phyloP scores from a whole-genome alignment of 2,888 invertebrate species.

The Cephus sareptanus region DNA sequence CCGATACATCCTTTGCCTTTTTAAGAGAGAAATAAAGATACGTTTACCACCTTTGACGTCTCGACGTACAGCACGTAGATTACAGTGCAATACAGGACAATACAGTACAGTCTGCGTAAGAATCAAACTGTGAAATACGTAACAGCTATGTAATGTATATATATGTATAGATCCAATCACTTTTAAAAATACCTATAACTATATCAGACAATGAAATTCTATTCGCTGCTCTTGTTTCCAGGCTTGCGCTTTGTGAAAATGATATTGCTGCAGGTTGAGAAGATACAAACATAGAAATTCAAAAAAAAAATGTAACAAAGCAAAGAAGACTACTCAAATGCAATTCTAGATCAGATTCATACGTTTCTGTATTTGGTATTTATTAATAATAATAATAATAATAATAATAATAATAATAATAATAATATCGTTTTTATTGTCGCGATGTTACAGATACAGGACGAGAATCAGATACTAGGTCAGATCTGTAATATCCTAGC shows the following conservation, averaged over 20 bases:
- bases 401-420: background rate
- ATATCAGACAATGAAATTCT: background rate
- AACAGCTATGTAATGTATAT: background rate
- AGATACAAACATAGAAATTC: background rate
- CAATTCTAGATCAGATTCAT: background rate
- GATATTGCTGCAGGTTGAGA: background rate
- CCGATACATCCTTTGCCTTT: conserved; percentile 31
- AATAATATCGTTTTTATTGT: background rate
- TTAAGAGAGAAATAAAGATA: conserved; percentile 29
- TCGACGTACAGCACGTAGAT: background rate
- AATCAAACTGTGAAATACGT: background rate
- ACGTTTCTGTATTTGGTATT: background rate
- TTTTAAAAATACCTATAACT: background rate
- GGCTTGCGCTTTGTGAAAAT: background rate
- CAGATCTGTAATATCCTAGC: no score
- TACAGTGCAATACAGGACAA: background rate
- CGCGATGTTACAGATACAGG: no score
- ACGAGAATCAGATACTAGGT: no score
- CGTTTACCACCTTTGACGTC: background rate
- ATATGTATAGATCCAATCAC: background rate
- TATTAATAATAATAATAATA: background rate
- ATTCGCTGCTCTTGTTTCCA: background rate
- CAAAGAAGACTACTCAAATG: background rate
- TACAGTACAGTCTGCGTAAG: background rate
- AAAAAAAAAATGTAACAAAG: background rate